Evolutionary conservation across 2,113 vertebrate genomes (phyloP), one percentile per base, ranked within the genome.

Genomic region (Pungitius pungitius): DNA sequence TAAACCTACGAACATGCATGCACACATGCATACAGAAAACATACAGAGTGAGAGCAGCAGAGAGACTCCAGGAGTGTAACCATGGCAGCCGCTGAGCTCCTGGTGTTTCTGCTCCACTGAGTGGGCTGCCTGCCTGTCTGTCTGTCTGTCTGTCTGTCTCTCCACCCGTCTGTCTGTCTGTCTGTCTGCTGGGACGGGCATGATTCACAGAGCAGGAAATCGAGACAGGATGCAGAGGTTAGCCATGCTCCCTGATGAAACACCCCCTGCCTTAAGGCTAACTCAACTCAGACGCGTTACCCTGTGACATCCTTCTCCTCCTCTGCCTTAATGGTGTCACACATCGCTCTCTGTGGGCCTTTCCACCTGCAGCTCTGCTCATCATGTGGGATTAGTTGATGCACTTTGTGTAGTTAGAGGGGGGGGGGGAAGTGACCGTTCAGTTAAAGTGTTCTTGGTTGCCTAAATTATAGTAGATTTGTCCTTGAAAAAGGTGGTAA

Each of bases 151-250:
- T 43, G 12, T n/a, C 65, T 42, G 15, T 9, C 52, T 39, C 40
- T 55, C 82, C 65, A 64, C 40, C 77, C 69, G 45, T 40, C 78
- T 69, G 37, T 63, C 66, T 20, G 6, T 40, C 52, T 35, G 75
- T 24, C 70, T 68, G 73, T 56, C 80, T 86, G 84, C 69, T 67
- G 82, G 82, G 80, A 87, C 78, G 64, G 60, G 57, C 64, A 78
- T 86, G 83, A 90, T 80, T 89, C 86, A 87, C 69, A 60, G 83
- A 83, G 80, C 85, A 88, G 81, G 86, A 91, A 90, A 89, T 90
- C 20, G 39, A 88, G 64, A 89, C 70, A 73, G 80, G 87, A 89
- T 79, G 77, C 73, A 78, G 68, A 77, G 54, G 87, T 90, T 80
- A 83, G 82, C 60, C 18, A 17, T 49, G 75, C 57, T 80, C 77